Evolutionary conservation across 2,888 invertebrate genomes (phyloP).

Genomic region (Apamea epomidion): DNA sequence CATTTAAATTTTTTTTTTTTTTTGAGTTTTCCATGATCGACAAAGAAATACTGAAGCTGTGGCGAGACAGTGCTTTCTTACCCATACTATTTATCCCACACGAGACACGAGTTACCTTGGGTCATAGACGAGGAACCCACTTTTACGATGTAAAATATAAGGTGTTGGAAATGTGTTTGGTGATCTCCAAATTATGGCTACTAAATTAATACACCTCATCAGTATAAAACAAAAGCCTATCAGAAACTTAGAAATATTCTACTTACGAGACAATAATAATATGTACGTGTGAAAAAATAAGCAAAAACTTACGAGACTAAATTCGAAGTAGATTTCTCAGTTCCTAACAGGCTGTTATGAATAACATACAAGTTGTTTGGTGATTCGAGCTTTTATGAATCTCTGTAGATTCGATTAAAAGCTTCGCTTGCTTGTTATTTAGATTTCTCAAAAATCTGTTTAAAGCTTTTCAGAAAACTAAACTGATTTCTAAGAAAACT

Average conservation of each 20-base stretch:
- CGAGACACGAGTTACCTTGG: not conserved
- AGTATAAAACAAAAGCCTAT: not conserved
- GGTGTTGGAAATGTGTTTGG: conserved; percentile 20
- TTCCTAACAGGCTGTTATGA: not conserved
- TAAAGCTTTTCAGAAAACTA: not conserved
- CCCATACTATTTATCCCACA: not conserved
- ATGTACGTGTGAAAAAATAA: no score
- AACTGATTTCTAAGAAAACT: not conserved
- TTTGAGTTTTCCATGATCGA: not conserved
- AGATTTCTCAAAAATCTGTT: not conserved
- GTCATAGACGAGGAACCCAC: conserved; percentile 20
- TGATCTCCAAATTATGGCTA: not conserved
- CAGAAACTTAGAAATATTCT: not conserved
- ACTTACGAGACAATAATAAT: no score
- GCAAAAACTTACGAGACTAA: not conserved
- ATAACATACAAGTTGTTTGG: not conserved
- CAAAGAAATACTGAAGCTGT: not conserved
- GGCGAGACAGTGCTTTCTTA: not conserved
- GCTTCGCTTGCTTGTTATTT: not conserved
- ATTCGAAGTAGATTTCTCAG: not conserved
- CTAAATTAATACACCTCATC: not conserved
- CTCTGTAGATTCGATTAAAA: not conserved
- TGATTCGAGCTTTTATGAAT: not conserved
- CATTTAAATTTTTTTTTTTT: not conserved
- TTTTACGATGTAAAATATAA: conserved; percentile 44